phyloP scores from a whole-genome alignment of 2,888 invertebrate species.

The Tanytarsus gracilentus region DNA sequence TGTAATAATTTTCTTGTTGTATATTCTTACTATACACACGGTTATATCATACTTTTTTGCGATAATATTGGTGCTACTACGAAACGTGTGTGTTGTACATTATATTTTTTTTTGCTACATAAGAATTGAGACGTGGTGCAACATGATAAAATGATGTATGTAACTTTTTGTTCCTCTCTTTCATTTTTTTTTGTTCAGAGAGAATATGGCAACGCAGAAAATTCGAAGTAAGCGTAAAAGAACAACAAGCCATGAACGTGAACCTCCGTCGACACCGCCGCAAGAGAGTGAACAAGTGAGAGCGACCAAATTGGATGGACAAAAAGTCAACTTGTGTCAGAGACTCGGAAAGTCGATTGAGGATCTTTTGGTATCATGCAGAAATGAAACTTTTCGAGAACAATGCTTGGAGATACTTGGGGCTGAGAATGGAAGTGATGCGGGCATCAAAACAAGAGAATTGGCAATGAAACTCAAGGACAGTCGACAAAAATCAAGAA shows the following conservation, averaged over 20 bases:
- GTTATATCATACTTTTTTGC: conserved; percentile 12
- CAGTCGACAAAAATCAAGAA: not conserved
- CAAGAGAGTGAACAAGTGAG: not conserved
- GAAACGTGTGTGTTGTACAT: not conserved
- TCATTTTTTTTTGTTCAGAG: not conserved
- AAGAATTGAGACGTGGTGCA: conserved; percentile 7
- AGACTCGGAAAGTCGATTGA: not conserved
- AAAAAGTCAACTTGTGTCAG: not conserved
- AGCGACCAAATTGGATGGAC: not conserved
- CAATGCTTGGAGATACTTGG: not conserved
- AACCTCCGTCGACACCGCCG: not conserved
- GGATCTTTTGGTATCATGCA: not conserved
- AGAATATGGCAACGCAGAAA: not conserved
- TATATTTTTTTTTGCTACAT: not conserved
- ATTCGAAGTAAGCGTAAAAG: too few relatives aligned
- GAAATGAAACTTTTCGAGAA: not conserved
- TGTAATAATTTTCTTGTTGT: not conserved
- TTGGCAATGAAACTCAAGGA: not conserved
- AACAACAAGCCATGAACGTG: not conserved
- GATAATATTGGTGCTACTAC: conserved; percentile 10
- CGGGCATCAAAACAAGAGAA: not conserved
- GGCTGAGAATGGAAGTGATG: conserved; percentile 5
- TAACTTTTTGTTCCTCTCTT: not conserved
- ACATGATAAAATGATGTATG: conserved; percentile 8
- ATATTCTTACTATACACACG: conserved; percentile 18